Percentiles rank a stretch among this genome's conserved stretches.
Evolutionary conservation across 2,797 vertebrate genomes (phyloP).

Genomic region (Anabas testudineus): DNA sequence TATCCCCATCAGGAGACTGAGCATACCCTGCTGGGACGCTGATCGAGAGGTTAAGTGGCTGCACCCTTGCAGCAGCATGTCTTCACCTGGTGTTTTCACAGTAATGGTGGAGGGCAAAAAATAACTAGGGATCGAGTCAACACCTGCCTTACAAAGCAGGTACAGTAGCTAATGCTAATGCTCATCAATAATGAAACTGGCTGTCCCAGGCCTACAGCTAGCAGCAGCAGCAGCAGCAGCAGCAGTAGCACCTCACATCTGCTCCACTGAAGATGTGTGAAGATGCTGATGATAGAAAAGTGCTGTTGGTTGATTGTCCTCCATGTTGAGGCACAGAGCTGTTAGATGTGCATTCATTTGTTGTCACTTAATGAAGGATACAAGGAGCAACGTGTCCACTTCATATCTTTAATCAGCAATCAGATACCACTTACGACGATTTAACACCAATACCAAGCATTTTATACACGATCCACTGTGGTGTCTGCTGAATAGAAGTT

Average conservation of each 20-base stretch:
- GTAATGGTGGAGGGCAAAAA: constrained; percentile 51
- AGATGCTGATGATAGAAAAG: constrained; percentile 31
- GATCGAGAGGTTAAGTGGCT: constrained; percentile 65
- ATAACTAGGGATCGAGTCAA: constrained; percentile 61
- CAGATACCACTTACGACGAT: too few relatives aligned
- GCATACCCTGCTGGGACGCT: constrained; percentile 23
- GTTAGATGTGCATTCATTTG: not conserved
- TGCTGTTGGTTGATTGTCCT: constrained; percentile 27
- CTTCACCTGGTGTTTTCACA: constrained; percentile 81
- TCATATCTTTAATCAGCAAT: not conserved
- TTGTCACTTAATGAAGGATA: not conserved
- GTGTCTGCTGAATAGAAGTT: too few relatives aligned
- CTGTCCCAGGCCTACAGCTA: constrained; percentile 34
- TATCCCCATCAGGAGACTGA: constrained; percentile 37
- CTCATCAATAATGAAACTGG: constrained; percentile 75
- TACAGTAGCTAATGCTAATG: constrained; percentile 49
- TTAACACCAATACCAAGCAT: too few relatives aligned
- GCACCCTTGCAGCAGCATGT: constrained; percentile 61
- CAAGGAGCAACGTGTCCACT: not conserved
- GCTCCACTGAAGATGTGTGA: constrained; percentile 27
- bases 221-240: too few relatives aligned
- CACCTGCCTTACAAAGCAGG: constrained; percentile 71
- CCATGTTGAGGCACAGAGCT: constrained; percentile 22
- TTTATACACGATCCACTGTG: too few relatives aligned
- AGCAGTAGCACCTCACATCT: constrained; percentile 48